Evolutionary conservation across 1,140 invertebrate species (phyloP), one percentile per base, ranked within the genome.

Genomic region (Protaetia brevitarsis): DNA sequence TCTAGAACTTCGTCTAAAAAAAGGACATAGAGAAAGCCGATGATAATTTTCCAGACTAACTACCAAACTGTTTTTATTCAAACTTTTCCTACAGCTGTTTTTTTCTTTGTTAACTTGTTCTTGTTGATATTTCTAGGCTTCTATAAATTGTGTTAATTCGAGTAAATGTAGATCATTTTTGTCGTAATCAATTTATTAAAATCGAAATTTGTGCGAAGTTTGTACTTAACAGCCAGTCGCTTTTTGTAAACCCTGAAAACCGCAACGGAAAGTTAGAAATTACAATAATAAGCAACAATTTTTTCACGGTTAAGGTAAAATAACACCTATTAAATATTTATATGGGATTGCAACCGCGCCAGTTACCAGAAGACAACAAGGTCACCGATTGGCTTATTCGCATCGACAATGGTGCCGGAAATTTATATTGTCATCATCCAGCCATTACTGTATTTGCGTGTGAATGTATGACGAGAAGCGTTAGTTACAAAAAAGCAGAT

Each of bases 221-320:
- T 2, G 1, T 11, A 13, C 3, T 16, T 37, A 5, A 37, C 3
- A 37, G 4, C n/a, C 5, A 51, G 13, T 51, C 19, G 21, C 41
- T 23, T 51, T 26, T 23, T 19, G 21, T 23, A 8, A 51, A 23
- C 21, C 1, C 26, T 23, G 26, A 51, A 51, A 51, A 21, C 51
- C 13, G 34, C 10, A 27, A 58, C 19, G 51, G 51, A 19, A 59
- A 59, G 13, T 60, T 37, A 23, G 64, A 59, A 59, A 59, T 64
- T 34, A 23, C n/a, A 30, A 57, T 30, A 56, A 64, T n/a, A n/a
- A n/a, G n/a, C n/a, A 34, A 1, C 26, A 26, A 11, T 59, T 34
- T 29, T 59, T 16, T 27, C 41, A 23, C 19, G 41, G 19, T 51
- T 51, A 51, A 51, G 41, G 41, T 23, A 23, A 51, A 51, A 23